phyloP scores from a whole-genome alignment of 1,140 invertebrate species.

The Himalopsyche phryganea region DNA sequence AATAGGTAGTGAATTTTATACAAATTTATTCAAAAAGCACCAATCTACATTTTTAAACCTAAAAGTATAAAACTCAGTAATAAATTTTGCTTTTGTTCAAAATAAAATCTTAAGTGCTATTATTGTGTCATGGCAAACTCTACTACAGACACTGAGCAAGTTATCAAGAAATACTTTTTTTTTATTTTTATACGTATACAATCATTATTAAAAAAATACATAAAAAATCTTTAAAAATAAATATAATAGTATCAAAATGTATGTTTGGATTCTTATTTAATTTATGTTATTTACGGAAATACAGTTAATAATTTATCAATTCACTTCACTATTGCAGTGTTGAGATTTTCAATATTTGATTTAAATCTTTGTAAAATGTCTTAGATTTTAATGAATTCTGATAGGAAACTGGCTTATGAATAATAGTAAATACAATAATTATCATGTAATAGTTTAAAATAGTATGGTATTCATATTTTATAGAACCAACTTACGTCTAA shows the following conservation, averaged over 20 bases:
- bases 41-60: slow-evolving; percentile 33
- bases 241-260: slow-evolving; percentile 7
- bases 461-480: slow-evolving; percentile 1
- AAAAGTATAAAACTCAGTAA: slow-evolving; percentile 22
- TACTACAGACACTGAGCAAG: slow-evolving; percentile 34
- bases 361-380: too few relatives aligned
- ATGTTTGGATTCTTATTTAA: neutral
- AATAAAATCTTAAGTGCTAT: neutral
- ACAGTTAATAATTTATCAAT: too few relatives aligned
- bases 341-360: slow-evolving; percentile 19
- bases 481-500: slow-evolving; percentile 29
- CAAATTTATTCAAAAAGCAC: slow-evolving; percentile 36
- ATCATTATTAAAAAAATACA: slow-evolving; percentile 26
- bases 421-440: neutral
- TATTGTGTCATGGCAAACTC: slow-evolving; percentile 20
- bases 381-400: too few relatives aligned
- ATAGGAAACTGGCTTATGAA: neutral
- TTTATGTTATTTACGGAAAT: too few relatives aligned
- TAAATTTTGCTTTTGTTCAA: slow-evolving; percentile 5
- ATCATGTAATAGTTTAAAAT: too few relatives aligned
- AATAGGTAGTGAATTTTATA: slow-evolving; percentile 20
- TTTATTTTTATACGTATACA: slow-evolving; percentile 7
- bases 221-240: neutral
- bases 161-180: slow-evolving; percentile 19
- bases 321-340: too few relatives aligned